These are phyloP conservation scores for Asobara japonica DNA, from an alignment of 1,140 invertebrate genomes.

Conservation along the genomic window DNA sequence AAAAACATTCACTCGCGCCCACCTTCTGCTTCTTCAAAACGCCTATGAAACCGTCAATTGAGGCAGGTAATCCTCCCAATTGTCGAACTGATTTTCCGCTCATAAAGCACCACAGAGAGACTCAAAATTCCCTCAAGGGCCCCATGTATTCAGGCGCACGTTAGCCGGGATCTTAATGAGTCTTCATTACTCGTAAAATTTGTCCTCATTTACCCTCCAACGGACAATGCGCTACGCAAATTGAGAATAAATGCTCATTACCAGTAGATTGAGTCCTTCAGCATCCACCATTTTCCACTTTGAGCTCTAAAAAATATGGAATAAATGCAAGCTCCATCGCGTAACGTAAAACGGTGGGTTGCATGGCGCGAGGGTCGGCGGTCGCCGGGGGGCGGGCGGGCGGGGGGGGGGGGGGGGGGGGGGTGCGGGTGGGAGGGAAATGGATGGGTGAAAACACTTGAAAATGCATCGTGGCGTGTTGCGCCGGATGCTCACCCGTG, in stretches of 20 bases:
- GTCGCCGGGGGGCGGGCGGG: too few species aligned
- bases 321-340: neutral
- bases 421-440: neutral
- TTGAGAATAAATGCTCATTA: neutral
- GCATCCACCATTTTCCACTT: neutral
- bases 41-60: neutral
- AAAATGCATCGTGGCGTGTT: slow-evolving; percentile 23
- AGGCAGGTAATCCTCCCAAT: slow-evolving; percentile 21
- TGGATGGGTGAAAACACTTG: neutral
- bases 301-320: neutral
- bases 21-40: neutral
- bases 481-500: slow-evolving; percentile 20
- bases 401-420: too few species aligned
- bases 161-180: slow-evolving; percentile 26
- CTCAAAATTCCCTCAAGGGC: neutral
- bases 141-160: neutral
- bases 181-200: slow-evolving; percentile 12
- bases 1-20: neutral
- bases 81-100: neutral
- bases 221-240: neutral
- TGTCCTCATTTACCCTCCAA: neutral
- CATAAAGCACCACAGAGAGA: neutral
- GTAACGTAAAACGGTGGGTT: neutral
- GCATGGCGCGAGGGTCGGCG: too few species aligned
- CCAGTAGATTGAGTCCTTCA: neutral